phyloP scores from a whole-genome alignment of 37 sponge, comb jelly and placozoan genomes.

The Axinella damicornis region DNA sequence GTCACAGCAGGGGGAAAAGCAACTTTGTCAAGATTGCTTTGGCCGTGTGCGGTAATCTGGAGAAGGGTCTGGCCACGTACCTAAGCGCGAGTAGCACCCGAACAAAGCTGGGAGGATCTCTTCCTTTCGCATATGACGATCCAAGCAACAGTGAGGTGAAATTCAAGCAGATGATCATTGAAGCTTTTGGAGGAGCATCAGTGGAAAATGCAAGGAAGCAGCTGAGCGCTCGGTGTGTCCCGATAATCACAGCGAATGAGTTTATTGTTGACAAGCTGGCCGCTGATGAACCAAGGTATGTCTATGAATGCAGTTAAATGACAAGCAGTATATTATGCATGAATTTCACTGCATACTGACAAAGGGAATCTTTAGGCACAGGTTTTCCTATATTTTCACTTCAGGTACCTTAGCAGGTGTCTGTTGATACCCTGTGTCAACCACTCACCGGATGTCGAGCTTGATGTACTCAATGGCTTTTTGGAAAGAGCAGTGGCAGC shows the following conservation, averaged over 20 bases:
- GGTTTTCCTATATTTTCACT: too few relatives aligned
- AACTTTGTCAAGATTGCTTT: conserved; percentile 8
- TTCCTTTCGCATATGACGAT: conserved; percentile 20
- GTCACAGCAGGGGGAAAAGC: conserved; percentile 22
- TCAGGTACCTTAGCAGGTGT: conserved; percentile 19
- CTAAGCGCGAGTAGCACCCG: conserved; percentile 8
- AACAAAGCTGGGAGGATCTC: background rate
- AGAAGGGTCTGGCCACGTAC: conserved; percentile 7
- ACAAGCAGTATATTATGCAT: too few relatives aligned
- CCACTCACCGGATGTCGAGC: background rate
- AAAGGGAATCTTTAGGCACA: too few relatives aligned
- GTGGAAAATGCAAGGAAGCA: background rate
- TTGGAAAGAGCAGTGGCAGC: conserved; percentile 13
- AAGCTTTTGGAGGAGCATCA: conserved; percentile 23
- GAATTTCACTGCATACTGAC: too few relatives aligned
- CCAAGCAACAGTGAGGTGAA: conserved; percentile 25
- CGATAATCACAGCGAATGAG: background rate
- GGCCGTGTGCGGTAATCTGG: conserved; percentile 12
- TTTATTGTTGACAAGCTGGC: background rate
- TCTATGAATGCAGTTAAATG: background rate
- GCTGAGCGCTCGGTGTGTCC: conserved; percentile 1
- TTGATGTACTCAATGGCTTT: background rate
- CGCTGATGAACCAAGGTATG: background rate
- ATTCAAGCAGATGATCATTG: conserved; percentile 20
- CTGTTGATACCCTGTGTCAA: conserved; percentile 10